Evolutionary conservation across 2,888 invertebrate species (phyloP).

Genomic region (Calephelis perditalis): DNA sequence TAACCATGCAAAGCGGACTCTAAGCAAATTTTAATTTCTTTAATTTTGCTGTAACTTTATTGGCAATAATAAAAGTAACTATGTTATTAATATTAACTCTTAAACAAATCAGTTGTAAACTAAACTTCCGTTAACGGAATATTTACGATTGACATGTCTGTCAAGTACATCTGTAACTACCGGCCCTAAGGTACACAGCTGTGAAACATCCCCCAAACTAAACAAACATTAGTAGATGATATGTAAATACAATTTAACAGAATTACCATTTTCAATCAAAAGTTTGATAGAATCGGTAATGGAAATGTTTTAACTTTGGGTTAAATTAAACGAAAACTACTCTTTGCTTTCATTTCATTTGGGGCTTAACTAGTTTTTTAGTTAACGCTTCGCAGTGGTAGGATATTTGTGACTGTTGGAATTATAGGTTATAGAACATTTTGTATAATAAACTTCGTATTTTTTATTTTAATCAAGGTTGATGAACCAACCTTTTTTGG

Average conservation of each 20-base stretch:
- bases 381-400: too few species aligned
- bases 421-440: too few species aligned
- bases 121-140: neutral
- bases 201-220: neutral
- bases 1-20: too few species aligned
- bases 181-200: neutral
- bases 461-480: too few species aligned
- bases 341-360: slow-evolving; percentile 35
- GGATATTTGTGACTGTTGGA: too few species aligned
- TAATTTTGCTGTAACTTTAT: too few species aligned
- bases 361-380: neutral
- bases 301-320: slow-evolving; percentile 33
- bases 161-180: slow-evolving; percentile 12
- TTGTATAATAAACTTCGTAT: too few species aligned
- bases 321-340: slow-evolving; percentile 44
- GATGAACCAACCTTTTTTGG: too few species aligned
- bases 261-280: slow-evolving; percentile 43
- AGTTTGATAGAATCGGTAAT: slow-evolving; percentile 52
- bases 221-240: neutral
- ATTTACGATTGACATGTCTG: neutral
- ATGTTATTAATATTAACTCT: too few species aligned
- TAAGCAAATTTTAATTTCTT: too few species aligned
- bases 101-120: too few species aligned
- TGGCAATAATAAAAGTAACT: too few species aligned
- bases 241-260: slow-evolving; percentile 5